Percentiles rank a stretch among this genome's conserved stretches.
phyloP scores from a whole-genome alignment of 2,888 invertebrate genomes.

The Hydrotaea cyrtoneurina region DNA sequence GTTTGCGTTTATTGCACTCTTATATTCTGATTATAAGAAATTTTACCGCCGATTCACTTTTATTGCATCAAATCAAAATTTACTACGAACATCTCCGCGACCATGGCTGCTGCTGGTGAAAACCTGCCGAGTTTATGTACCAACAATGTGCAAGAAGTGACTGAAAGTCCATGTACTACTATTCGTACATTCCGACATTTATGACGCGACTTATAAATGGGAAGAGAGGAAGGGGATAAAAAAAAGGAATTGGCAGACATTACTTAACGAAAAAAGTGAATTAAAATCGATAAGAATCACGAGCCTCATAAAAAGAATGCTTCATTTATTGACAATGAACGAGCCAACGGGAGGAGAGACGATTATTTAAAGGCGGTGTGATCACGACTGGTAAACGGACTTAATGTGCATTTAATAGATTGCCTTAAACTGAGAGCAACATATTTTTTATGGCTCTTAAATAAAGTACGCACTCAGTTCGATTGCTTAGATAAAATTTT shows the following conservation, averaged over 20 bases:
- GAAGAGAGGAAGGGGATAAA: neutral
- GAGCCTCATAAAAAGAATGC: slow-evolving; percentile 15
- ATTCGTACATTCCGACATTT: slow-evolving; percentile 3
- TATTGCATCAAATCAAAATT: slow-evolving; percentile 47
- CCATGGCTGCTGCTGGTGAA: neutral
- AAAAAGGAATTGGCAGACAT: slow-evolving; percentile 22
- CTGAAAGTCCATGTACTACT: neutral
- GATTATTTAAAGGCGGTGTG: neutral
- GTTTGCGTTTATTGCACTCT: neutral
- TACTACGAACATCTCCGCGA: neutral
- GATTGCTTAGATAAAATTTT: neutral
- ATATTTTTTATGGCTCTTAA: neutral
- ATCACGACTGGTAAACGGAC: neutral
- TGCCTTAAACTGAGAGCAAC: neutral
- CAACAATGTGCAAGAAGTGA: neutral
- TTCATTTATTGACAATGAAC: slow-evolving; percentile 2
- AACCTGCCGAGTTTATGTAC: too few species aligned
- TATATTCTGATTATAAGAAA: slow-evolving; percentile 14
- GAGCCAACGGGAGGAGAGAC: neutral
- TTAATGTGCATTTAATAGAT: slow-evolving; percentile 29
- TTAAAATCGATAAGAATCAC: slow-evolving; percentile 55
- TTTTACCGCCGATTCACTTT: slow-evolving; percentile 40
- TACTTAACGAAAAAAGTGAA: slow-evolving; percentile 43
- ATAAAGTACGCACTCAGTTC: neutral
- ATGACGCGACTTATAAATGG: neutral